Evolutionary conservation across 2,888 invertebrate genomes (phyloP), one percentile per base, ranked within the genome.

Genomic region (Limnephilus marmoratus): DNA sequence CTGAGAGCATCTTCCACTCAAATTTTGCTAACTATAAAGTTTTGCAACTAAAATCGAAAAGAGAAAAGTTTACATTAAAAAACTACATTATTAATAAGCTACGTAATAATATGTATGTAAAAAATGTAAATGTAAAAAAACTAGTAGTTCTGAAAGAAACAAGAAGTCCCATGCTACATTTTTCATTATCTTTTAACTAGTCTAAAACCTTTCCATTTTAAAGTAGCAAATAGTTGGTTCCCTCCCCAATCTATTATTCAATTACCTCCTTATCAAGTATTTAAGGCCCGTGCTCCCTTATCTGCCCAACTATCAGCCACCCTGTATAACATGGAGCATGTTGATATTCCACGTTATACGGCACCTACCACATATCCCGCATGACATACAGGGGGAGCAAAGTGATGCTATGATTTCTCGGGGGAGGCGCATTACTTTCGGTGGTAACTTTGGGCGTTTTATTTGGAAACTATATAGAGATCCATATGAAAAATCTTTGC

Each of bases 201-300:
- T 24, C 53, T 18, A 18, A 68, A 68, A 18, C 83, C 83, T 37
- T 83, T 41, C 85, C 45, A 41, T 41, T 37, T 15, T 45, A 45
- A 87, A 91, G 45, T 83, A 86, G 86, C 86, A 91, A 87, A 68
- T 18, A 68, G 53, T 68, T 24, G 24, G 53, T 31, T 45, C 89
- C 81, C 91, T n/a, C 83, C 34, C 89, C 89, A 68, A 53, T 91
- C 88, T 88, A 91, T 91, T 91, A 91, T 91, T 91, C 91, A 91
- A 91, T 91, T 91, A 91, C 91, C 53, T 82, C 88, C 49, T 89
- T 91, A 91, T 91, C 91, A 91, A 91, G 91, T 91, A 91, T 91
- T 91, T 88, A 91, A 86, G 85, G 87, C 18, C 15, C 53, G 29
- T 15, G 91, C 91, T 41, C 91, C 89, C 91, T 91, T 91, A 91